phyloP scores from a whole-genome alignment of 2,797 vertebrate species.

The Enteromius thamalakanensis region DNA sequence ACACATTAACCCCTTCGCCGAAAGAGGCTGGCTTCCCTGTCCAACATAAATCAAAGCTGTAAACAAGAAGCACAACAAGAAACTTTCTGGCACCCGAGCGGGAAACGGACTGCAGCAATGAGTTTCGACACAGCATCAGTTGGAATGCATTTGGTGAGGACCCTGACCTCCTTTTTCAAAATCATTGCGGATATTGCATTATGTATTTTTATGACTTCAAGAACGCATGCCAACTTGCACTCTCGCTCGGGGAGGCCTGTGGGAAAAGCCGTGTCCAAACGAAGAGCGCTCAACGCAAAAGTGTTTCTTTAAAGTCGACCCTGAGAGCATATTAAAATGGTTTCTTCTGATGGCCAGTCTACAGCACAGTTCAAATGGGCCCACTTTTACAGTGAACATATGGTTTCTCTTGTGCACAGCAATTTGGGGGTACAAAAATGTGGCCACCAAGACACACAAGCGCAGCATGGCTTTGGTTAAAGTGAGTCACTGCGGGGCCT shows the following conservation, averaged over 20 bases:
- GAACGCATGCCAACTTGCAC: conserved; percentile 57
- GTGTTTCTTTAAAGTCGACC: conserved; percentile 62
- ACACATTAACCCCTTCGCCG: conserved; percentile 34
- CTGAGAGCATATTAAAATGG: conserved; percentile 63
- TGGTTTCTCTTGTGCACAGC: conserved; percentile 67
- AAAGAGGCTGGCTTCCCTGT: conserved; percentile 15
- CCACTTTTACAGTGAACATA: conserved; percentile 67
- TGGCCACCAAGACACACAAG: conserved; percentile 63
- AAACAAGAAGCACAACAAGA: conserved; percentile 34
- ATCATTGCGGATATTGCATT: conserved; percentile 58
- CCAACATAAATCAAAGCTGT: conserved; percentile 15
- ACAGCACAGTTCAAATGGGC: conserved; percentile 69
- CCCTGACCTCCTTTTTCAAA: conserved; percentile 49
- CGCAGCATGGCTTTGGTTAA: conserved; percentile 63
- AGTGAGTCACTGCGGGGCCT: conserved; percentile 51
- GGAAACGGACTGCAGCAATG: conserved; percentile 17
- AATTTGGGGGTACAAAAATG: conserved; percentile 67
- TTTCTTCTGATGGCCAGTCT: conserved; percentile 66
- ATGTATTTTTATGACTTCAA: conserved; percentile 62
- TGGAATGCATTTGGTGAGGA: conserved; percentile 52
- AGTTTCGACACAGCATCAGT: conserved; percentile 54
- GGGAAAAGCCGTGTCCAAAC: conserved; percentile 49
- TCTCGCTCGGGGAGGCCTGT: conserved; percentile 48
- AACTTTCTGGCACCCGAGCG: conserved; percentile 34
- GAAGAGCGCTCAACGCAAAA: conserved; percentile 50